A percentile compares a stretch with the other conserved stretches of the same genome.
phyloP scores from a whole-genome alignment of 2,113 vertebrate species.

The Carettochelys insculpta region DNA sequence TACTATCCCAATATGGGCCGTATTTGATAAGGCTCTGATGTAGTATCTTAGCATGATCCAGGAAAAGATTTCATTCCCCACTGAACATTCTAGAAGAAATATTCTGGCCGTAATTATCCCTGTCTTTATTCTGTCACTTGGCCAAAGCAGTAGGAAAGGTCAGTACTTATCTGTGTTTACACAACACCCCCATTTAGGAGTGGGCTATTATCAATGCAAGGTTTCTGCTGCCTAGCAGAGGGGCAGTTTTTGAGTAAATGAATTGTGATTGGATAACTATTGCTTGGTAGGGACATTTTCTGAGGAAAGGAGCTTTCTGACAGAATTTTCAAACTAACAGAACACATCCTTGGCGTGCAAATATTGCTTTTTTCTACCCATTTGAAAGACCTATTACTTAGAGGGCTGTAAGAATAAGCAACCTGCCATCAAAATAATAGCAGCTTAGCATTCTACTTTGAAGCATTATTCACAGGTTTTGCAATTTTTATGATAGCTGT shows the following conservation, averaged over 20 bases:
- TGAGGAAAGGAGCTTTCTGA: conserved; percentile 56
- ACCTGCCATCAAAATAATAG: conserved; percentile 44
- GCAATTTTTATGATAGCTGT: conserved; percentile 46
- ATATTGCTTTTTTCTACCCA: conserved; percentile 61
- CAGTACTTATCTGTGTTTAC: neutral
- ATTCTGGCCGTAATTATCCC: conserved; percentile 13
- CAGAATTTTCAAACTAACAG: conserved; percentile 65
- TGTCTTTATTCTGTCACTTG: conserved; percentile 59
- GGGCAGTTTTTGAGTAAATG: conserved; percentile 48
- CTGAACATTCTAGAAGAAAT: conserved; percentile 34
- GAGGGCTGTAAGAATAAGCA: conserved; percentile 22
- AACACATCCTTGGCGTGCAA: conserved; percentile 47
- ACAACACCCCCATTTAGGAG: conserved; percentile 22
- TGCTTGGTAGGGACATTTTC: conserved; percentile 36
- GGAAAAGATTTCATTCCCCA: conserved; percentile 18
- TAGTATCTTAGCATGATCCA: neutral
- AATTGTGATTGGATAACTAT: conserved; percentile 52
- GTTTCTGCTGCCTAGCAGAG: neutral
- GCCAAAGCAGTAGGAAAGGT: conserved; percentile 58
- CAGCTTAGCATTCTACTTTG: conserved; percentile 50
- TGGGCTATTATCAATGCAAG: conserved; percentile 41
- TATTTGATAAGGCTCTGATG: neutral
- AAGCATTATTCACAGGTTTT: conserved; percentile 9
- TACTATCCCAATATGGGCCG: neutral
- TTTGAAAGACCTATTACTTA: conserved; percentile 56